These are phyloP conservation scores for Reticulitermes lucifugus DNA, from an alignment of 2,888 invertebrate genomes.

Conservation along the genomic window DNA sequence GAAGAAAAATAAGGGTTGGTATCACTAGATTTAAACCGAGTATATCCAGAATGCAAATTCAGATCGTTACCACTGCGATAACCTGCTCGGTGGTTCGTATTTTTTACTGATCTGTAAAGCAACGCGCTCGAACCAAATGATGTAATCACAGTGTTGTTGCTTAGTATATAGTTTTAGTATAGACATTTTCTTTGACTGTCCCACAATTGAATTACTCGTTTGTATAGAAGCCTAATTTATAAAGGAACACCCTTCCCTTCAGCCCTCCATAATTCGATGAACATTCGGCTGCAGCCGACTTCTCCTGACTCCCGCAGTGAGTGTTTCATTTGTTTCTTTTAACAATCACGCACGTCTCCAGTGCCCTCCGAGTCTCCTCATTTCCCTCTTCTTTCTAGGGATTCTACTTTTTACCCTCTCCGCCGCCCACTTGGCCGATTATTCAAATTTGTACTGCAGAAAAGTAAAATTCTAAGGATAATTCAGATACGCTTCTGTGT, in stretches of 20 bases:
- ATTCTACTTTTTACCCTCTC: conserved; percentile 27
- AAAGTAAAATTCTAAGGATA: background rate
- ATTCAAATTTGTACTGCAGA: conserved; percentile 3
- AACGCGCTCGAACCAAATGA: conserved; percentile 3
- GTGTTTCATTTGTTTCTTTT: conserved; percentile 41
- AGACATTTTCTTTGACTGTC: conserved; percentile 23
- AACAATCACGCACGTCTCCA: conserved; percentile 28
- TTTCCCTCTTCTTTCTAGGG: conserved; percentile 11
- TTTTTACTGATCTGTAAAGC: background rate
- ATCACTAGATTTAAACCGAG: too few species aligned
- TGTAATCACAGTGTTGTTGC: background rate
- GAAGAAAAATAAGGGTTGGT: too few species aligned
- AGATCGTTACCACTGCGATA: too few species aligned
- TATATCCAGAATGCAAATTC: too few species aligned
- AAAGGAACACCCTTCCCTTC: conserved; percentile 26
- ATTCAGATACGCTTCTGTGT: too few species aligned
- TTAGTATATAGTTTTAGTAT: conserved; percentile 23
- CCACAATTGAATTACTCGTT: conserved; percentile 39
- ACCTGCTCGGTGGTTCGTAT: too few species aligned
- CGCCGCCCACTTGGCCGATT: conserved; percentile 6
- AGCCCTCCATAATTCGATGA: conserved; percentile 36
- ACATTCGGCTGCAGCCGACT: conserved; percentile 32
- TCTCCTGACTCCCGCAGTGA: conserved; percentile 26
- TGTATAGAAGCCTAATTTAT: conserved; percentile 43
- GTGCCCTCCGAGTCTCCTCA: background rate